A percentile compares a stretch with the other conserved stretches of the same genome.
Evolutionary conservation across 2,113 vertebrate genomes (phyloP).

Genomic region (Hoplias malabaricus): DNA sequence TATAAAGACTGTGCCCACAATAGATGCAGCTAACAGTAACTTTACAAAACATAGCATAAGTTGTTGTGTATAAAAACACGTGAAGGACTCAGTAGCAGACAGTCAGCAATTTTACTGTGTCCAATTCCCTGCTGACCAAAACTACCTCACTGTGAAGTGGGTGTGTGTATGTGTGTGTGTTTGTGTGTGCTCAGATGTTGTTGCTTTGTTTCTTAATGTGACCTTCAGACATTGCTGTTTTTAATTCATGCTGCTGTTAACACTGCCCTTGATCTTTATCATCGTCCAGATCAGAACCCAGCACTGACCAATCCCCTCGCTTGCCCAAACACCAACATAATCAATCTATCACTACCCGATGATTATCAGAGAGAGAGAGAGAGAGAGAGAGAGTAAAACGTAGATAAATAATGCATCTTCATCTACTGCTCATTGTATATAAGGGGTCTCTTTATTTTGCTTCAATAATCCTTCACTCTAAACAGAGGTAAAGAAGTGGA

Average conservation of each 20-base stretch:
- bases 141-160: not conserved
- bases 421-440: conserved; percentile 66
- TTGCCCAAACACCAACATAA: conserved; percentile 74
- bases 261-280: conserved; percentile 76
- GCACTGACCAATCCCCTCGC: conserved; percentile 68
- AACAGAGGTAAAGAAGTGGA: conserved; percentile 78
- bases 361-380: conserved; percentile 63
- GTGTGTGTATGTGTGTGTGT: not conserved
- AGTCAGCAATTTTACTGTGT: conserved; percentile 6
- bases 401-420: conserved; percentile 66
- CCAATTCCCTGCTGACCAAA: not conserved
- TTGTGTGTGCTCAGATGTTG: conserved; percentile 7
- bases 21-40: too few relatives aligned
- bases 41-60: too few relatives aligned
- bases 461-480: conserved; percentile 81
- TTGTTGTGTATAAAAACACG: not conserved
- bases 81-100: not conserved
- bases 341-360: conserved; percentile 79
- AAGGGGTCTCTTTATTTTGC: conserved; percentile 66
- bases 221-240: conserved; percentile 52
- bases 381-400: conserved; percentile 44
- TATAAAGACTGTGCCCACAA: too few relatives aligned
- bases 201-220: conserved; percentile 46
- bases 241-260: conserved; percentile 56
- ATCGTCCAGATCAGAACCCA: conserved; percentile 75